Evolutionary conservation across 1,140 invertebrate species (phyloP), one percentile per base, ranked within the genome.

Genomic region (Maniola jurtina): DNA sequence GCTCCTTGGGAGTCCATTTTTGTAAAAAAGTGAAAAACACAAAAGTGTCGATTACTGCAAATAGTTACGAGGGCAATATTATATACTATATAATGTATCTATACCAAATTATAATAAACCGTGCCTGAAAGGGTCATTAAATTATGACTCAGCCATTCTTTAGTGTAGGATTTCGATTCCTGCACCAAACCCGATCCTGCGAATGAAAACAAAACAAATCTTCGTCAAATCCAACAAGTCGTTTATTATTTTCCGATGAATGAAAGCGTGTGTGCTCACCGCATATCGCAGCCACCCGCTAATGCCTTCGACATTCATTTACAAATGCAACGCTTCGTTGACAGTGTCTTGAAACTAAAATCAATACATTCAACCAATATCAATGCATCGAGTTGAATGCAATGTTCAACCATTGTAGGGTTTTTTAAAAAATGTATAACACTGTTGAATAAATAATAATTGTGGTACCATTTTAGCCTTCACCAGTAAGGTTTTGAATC

Each of bases 271-370:
- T 71, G 70, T 80, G 71, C 56, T 52, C 16, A 25, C 7, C 48
- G 48, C 48, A 73, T 52, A 59, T 79, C 72, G 61, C 76, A 72
- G 15, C 48, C 63, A 54, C 59, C 38, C 66, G 80, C 77, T 84
- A 83, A 83, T 79, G 72, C 65, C 65, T 68, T 57, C 64, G 67
- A 73, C 79, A 81, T 76, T 72, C 70, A 71, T 64, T 71, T 72
- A 67, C 70, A 50, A 64, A 55, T 52, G 48, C 48, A 25, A 52
- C 48, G 48, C 48, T 16, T 52, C 59, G 59, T 57, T 68, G 66
- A 63, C 60, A 52, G 40, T 60, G 47, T 52, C 48, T 52, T 6
- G 2, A 14, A 25, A 15, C 48, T 52, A 52, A 52, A 52, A 52
- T 25, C 48, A 52, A 52, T 52, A 52, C 16, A 7, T 52, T 52